Base-by-base conservation (phyloP, 2,797 vertebrate genomes). In the Tenualosa ilisha region DNA sequence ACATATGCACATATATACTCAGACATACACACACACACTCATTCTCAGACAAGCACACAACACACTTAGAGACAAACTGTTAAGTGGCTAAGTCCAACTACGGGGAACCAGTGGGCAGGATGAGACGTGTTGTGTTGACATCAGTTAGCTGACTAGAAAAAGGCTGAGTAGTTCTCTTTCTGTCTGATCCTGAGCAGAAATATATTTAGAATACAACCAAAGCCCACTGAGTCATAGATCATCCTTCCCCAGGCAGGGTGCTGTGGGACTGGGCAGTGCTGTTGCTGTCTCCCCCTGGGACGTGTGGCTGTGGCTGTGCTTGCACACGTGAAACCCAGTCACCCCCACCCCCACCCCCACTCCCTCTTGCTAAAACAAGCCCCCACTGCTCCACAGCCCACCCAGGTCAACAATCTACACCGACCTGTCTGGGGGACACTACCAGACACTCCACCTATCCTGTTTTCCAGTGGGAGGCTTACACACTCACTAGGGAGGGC, bases 201-300 rank as follows among this genome's bases (percentile, higher is more conserved):
- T 46, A 46, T 4, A 88, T 92, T 88, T 91, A 91, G 85, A 90
- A 92, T 92, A 50, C 49, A 91, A 56, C 17, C 72, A 2, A 86
- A 89, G 75, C 79, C 81, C 46, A 86, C 88, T 86, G 63, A 91
- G 85, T 20, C 88, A 93, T 91, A 89, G 86, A 92, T 94, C 88
- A 89, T 68, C 88, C 0, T 81, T 90, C 85, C 87, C 81, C 82
- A 89, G 88, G 83, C 2, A 87, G 88, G 88, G 87, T 92, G 91
- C 93, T 92, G 92, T 90, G 89, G 91, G 93, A 91, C 72, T 86
- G 87, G 88, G 91, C 89, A 88, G 87, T 5, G 20, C 15, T 84
- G 82, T 83, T 85, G 65, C 61, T 53, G 81, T 91, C 87, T 83
- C 89, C 72, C 91, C 90, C 86, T 83, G 89, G 90, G 91, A 92